Evolutionary conservation across 2,797 vertebrate species (phyloP).

Genomic region (Sus cebifrons): DNA sequence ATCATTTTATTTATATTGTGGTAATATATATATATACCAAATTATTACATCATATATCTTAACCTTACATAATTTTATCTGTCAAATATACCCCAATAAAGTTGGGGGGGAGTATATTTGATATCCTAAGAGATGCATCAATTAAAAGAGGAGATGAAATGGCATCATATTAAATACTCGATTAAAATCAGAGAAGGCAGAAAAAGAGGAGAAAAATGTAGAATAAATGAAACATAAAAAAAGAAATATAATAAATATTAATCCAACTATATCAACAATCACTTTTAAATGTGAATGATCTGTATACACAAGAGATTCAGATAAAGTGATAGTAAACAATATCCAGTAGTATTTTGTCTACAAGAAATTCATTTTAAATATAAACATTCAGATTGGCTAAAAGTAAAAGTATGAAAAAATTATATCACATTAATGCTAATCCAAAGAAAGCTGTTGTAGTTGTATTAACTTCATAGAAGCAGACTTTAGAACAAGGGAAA

Average conservation of each 20-base stretch:
- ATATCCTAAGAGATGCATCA: neutral
- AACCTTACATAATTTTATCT: neutral
- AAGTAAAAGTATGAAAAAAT: neutral
- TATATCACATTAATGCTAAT: neutral
- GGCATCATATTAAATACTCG: neutral
- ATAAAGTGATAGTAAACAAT: neutral
- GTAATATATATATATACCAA: neutral
- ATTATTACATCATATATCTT: neutral
- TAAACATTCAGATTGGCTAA: neutral
- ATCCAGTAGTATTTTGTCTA: neutral
- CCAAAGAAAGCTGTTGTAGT: neutral
- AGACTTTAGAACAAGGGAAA: slow-evolving; percentile 4
- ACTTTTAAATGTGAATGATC: slow-evolving; percentile 47
- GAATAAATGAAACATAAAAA: neutral
- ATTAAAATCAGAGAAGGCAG: neutral
- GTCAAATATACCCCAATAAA: neutral
- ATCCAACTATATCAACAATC: neutral
- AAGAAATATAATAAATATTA: slow-evolving; percentile 19
- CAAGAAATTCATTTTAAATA: slow-evolving; percentile 8
- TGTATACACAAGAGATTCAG: neutral
- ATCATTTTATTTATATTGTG: neutral
- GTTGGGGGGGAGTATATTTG: neutral
- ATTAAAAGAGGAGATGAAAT: neutral
- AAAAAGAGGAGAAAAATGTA: neutral
- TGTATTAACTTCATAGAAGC: slow-evolving; percentile 2